A percentile compares a stretch with the other conserved stretches of the same genome.
These are phyloP conservation scores for Scaptomyza montana DNA, from an alignment of 1,140 invertebrate genomes.

Conservation along the genomic window DNA sequence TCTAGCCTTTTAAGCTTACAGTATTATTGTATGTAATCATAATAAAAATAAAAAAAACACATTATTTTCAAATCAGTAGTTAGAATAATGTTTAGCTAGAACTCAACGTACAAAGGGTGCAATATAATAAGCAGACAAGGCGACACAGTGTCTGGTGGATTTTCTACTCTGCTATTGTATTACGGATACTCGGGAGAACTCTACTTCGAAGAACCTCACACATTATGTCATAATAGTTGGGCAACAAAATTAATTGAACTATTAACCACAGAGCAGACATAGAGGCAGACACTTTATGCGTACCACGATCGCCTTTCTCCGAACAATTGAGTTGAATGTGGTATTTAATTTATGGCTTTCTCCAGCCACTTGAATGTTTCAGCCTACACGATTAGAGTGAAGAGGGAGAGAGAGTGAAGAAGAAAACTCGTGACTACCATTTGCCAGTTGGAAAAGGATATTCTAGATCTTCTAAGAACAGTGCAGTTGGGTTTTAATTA, in stretches of 20 bases:
- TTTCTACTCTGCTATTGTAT: slow-evolving; percentile 44
- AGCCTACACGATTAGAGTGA: background rate
- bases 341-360: slow-evolving; percentile 59
- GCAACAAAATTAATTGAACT: slow-evolving; percentile 71
- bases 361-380: slow-evolving; percentile 41
- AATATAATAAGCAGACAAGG: slow-evolving; percentile 11
- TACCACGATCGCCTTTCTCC: slow-evolving; percentile 39
- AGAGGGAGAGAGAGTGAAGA: background rate
- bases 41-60: slow-evolving; percentile 8
- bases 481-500: slow-evolving; percentile 5
- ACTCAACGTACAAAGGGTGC: no score
- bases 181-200: slow-evolving; percentile 26
- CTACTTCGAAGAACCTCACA: slow-evolving; percentile 55
- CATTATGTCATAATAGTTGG: slow-evolving; percentile 70
- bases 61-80: slow-evolving; percentile 4
- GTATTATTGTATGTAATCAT: slow-evolving; percentile 50
- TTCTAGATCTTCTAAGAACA: slow-evolving; percentile 18
- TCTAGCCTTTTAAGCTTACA: slow-evolving; percentile 36
- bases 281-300: slow-evolving; percentile 22
- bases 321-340: slow-evolving; percentile 30
- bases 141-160: slow-evolving; percentile 61
- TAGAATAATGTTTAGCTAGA: no score
- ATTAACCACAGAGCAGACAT: slow-evolving; percentile 62
- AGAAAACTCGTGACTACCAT: slow-evolving; percentile 44
- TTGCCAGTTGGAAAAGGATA: slow-evolving; percentile 38